Conservation (phyloP, 2,113 vertebrate genomes). For the Neopipo cinnamomea region DNA sequence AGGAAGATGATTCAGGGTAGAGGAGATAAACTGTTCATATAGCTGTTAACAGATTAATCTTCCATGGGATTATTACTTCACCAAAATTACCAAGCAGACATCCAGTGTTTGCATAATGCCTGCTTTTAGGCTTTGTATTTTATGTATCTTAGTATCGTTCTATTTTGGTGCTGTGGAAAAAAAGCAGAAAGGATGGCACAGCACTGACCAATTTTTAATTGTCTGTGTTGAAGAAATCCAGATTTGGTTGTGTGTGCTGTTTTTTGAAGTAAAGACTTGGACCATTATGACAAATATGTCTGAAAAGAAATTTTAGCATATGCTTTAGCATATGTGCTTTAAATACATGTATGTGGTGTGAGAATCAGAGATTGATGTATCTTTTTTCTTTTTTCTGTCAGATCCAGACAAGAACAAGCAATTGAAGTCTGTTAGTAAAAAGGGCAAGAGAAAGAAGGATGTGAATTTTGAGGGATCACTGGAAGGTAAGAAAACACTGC, state of each 20-base stretch:
- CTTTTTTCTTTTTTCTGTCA: background rate
- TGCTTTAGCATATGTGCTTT: background rate
- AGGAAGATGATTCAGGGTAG: background rate
- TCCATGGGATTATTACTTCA: background rate
- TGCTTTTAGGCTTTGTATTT: background rate
- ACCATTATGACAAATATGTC: background rate
- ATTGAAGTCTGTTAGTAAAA: slow-evolving; percentile 48
- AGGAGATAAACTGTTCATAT: background rate
- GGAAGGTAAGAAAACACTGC: slow-evolving; percentile 62
- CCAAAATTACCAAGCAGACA: background rate
- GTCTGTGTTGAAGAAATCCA: background rate
- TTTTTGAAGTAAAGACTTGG: background rate
- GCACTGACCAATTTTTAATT: background rate
- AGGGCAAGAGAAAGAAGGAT: slow-evolving; percentile 78
- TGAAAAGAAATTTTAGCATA: background rate
- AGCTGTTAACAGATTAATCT: background rate
- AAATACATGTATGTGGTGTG: background rate
- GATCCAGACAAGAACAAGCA: slow-evolving; percentile 18
- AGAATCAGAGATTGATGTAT: background rate
- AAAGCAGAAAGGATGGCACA: background rate
- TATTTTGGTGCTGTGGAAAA: background rate
- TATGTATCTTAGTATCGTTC: background rate
- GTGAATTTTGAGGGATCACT: slow-evolving; percentile 67
- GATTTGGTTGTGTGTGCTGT: background rate
- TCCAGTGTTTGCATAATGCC: background rate